These are phyloP conservation scores for Hoplostethus mediterraneus DNA, from an alignment of 2,797 vertebrate species.

Conservation along the genomic window DNA sequence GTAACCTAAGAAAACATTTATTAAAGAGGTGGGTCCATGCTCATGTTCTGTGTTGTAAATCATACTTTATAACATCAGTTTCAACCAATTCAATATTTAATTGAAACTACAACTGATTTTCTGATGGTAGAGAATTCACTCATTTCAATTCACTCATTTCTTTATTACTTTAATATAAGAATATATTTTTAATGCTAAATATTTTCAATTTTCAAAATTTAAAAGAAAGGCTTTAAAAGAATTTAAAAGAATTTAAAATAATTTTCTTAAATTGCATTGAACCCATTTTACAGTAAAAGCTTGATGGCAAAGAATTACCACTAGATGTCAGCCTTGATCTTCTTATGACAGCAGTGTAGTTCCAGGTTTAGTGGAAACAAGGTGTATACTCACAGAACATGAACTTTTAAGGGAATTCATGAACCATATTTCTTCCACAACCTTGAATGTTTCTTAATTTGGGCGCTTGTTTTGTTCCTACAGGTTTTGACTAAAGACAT, in stretches of 20 bases:
- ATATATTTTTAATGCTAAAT: neutral
- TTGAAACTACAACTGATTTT: neutral
- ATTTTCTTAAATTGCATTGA: neutral
- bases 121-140: too few relatives aligned
- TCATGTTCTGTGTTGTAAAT: neutral
- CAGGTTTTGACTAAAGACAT: slow-evolving; percentile 33
- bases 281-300: neutral
- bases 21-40: too few relatives aligned
- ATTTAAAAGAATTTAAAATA: neutral
- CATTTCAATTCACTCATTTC: too few relatives aligned
- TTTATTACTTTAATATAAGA: too few relatives aligned
- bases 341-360: neutral
- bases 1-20: neutral
- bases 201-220: neutral
- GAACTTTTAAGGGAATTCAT: neutral
- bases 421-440: neutral
- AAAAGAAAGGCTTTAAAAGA: too few relatives aligned
- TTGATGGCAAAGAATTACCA: slow-evolving; percentile 34
- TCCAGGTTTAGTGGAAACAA: neutral
- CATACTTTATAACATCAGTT: neutral
- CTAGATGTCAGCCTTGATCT: slow-evolving; percentile 55
- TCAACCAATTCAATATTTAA: neutral
- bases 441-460: neutral
- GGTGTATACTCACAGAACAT: neutral
- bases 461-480: slow-evolving; percentile 10